Evolutionary conservation across 2,797 vertebrate species (phyloP).

Genomic region (Onychomys arenicola): DNA sequence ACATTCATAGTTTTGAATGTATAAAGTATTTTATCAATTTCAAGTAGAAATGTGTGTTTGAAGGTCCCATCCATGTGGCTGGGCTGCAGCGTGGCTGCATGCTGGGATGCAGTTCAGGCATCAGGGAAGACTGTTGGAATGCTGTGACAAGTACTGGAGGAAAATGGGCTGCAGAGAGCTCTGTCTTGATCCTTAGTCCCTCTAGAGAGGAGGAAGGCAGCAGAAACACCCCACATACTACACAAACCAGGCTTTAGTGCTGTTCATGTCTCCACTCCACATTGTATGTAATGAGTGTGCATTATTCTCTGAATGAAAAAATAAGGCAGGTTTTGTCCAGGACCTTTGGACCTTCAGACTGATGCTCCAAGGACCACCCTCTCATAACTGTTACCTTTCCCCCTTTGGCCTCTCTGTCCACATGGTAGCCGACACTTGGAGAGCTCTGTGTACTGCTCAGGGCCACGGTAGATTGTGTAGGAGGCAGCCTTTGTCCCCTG

Average conservation of each 20-base stretch:
- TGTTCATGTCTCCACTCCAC: background rate
- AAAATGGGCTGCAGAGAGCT: background rate
- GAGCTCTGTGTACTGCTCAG: background rate
- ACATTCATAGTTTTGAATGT: background rate
- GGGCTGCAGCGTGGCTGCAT: background rate
- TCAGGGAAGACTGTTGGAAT: background rate
- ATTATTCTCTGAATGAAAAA: background rate
- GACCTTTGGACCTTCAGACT: background rate
- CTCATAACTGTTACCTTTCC: background rate
- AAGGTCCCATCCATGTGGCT: background rate
- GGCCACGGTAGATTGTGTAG: background rate
- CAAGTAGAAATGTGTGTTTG: background rate
- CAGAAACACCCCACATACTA: background rate
- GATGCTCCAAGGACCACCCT: background rate
- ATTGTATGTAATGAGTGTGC: background rate
- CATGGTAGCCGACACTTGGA: background rate
- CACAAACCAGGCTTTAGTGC: too few species aligned
- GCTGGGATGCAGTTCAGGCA: too few species aligned
- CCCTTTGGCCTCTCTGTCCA: background rate
- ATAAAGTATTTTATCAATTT: background rate
- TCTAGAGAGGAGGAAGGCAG: background rate
- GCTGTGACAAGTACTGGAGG: background rate
- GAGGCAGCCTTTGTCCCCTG: background rate
- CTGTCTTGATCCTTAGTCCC: background rate
- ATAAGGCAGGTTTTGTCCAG: background rate